These are phyloP conservation scores for Aphodius granarius DNA, from an alignment of 2,888 invertebrate genomes.

Conservation along the genomic window DNA sequence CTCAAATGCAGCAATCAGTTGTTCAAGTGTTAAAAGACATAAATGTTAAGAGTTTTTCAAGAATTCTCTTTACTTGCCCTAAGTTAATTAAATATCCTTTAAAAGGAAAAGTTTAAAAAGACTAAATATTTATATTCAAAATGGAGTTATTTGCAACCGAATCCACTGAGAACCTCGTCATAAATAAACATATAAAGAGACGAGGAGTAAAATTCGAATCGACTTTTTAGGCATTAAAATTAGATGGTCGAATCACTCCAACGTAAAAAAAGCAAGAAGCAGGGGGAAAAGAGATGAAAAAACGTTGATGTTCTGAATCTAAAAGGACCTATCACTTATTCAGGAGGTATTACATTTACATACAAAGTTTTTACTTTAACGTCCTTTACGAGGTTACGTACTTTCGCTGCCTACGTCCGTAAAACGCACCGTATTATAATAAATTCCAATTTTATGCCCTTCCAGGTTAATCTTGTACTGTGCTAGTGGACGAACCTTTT, in stretches of 20 bases:
- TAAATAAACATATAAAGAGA: too few relatives aligned
- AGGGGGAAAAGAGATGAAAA: not conserved
- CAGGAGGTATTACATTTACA: not conserved
- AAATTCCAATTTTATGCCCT: not conserved
- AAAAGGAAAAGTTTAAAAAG: not conserved
- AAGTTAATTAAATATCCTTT: not conserved
- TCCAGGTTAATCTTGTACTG: not conserved
- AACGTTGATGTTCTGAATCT: not conserved
- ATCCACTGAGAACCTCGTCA: too few relatives aligned
- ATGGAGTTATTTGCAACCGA: too few relatives aligned
- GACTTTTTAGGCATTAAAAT: not conserved
- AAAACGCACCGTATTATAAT: not conserved
- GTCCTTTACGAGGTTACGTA: not conserved
- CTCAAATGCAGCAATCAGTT: too few relatives aligned
- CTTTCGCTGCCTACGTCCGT: not conserved
- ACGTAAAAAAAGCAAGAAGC: not conserved
- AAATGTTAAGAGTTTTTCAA: not conserved
- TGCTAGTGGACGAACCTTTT: not conserved
- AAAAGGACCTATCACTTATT: not conserved
- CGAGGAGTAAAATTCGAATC: not conserved
- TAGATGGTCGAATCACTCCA: not conserved
- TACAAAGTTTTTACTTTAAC: not conserved
- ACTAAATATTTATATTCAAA: not conserved
- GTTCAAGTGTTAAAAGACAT: too few relatives aligned
- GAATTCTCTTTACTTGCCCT: not conserved